Evolutionary conservation across 2,113 vertebrate genomes (phyloP), one percentile per base, ranked within the genome.

Genomic region (Gulo gulo): DNA sequence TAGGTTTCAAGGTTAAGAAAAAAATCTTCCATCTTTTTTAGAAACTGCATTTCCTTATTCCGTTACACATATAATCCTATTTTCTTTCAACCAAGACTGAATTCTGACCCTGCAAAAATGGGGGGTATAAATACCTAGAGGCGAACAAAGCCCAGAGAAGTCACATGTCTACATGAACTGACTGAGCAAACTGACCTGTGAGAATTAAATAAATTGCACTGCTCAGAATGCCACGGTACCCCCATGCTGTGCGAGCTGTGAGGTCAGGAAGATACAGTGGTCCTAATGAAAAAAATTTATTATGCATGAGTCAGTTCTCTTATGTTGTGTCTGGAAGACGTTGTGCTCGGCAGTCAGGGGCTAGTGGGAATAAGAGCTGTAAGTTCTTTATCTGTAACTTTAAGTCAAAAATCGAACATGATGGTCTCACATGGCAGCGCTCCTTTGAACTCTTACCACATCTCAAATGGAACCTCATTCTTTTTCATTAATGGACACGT

Each of bases 291-390:
- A 95, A 92, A 80, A 67, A 4, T 79, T 94, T 88, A 69, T 95
- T 95, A 96, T 95, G 86, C 89, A 93, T 73, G 78, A 91, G n/a
- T 88, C 95, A 88, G 1, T 95, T 95, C 73, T 67, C 82, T 95
- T 45, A 21, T 1, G 24, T 73, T 83, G 63, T 90, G 36, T 81
- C 83, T 95, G 47, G 86, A 95, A 88, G 74, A 88, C n/a, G 18
- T 89, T 92, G 63, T 80, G 39, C 82, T 97, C 50, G 71, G 47
- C 73, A 91, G 24, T 91, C 61, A 26, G 73, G 52, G 23, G 36
- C 86, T 91, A 57, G 78, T 82, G 81, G 86, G 78, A 95, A 80
- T 76, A 34, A 55, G 71, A 88, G 59, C 92, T 95, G 86, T 82
- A 92, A 79, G 7, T 86, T 89, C 31, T 91, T 85, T 92, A 80